Base-by-base conservation (phyloP, 2,888 invertebrate species). In the Scrobipalpa atriplicella region DNA sequence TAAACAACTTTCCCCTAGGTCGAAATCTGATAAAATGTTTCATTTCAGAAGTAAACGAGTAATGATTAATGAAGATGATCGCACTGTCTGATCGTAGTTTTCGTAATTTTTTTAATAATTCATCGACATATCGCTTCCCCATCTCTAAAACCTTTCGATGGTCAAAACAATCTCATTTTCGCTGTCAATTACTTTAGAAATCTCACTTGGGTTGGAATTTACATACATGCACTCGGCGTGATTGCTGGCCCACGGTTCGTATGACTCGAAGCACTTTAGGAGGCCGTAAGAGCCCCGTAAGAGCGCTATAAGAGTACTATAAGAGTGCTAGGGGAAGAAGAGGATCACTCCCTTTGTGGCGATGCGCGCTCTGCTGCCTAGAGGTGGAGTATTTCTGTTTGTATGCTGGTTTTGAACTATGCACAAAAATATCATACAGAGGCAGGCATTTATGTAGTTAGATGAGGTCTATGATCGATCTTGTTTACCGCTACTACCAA, bases 141-240 rank as follows among this genome's bases (percentile, higher is more conserved):
- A 18, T 7, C 8, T 56, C 56, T n/a, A 36, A n/a, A 29, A 19
- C 16, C 10, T 38, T n/a, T 29, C 58, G 16, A 16, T n/a, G n/a
- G 11, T 19, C 41, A n/a, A 56, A 75, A 77, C 78, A 77, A 80
- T 81, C 76, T 79, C 79, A 81, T 83, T 84, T 81, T 80, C 74
- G 75, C 79, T 78, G 84, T 86, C 87, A 86, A 89, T 89, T 88
- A 85, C 89, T 84, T 89, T 88, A 87, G 87, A 86, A 87, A 86
- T 85, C 81, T 84, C 78, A 81, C 80, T 84, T 77, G 75, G 70
- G 70, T 67, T 66, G 70, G 69, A 74, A 87, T 87, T 86, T 87
- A 85, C 87, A 86, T 88, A 70, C 72, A 75, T 86, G 86, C 87
- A 89, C 87, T 89, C 78, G 78, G 73, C 68, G 77, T 86, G 88